A percentile compares a stretch with the other conserved stretches of the same genome.
Conservation (phyloP, 2,797 vertebrate species). For the Borostomias antarcticus region DNA sequence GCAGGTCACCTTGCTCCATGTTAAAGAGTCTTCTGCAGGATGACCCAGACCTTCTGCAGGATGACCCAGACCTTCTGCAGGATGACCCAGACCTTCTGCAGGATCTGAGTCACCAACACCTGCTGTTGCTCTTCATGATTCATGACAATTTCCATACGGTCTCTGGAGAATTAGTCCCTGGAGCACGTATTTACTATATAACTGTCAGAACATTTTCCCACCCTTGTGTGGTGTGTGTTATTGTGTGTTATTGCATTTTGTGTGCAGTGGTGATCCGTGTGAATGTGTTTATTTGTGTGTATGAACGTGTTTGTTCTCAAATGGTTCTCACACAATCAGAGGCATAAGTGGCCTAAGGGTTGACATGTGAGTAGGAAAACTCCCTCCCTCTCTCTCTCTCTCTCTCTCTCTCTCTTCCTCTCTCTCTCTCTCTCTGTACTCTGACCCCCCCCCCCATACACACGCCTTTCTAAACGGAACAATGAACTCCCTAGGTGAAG, state of each 20-base stretch:
- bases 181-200: neutral
- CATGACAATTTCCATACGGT: too few species aligned
- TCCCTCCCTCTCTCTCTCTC: neutral
- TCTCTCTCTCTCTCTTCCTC: neutral
- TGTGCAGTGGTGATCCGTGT: slow-evolving; percentile 1
- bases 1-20: too few species aligned
- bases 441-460: neutral
- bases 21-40: too few species aligned
- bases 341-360: neutral
- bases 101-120: too few species aligned
- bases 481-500: slow-evolving; percentile 4
- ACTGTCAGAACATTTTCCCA: neutral
- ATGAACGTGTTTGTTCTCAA: neutral
- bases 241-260: neutral
- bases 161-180: too few species aligned
- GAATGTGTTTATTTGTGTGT: neutral
- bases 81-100: too few species aligned
- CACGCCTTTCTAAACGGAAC: neutral
- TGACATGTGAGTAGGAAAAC: slow-evolving; percentile 7
- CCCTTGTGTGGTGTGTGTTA: neutral
- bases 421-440: neutral
- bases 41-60: too few species aligned
- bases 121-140: too few species aligned
- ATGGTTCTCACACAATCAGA: neutral
- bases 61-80: too few species aligned